Conservation (phyloP, 2,888 invertebrate species). For the Melanchra persicariae region DNA sequence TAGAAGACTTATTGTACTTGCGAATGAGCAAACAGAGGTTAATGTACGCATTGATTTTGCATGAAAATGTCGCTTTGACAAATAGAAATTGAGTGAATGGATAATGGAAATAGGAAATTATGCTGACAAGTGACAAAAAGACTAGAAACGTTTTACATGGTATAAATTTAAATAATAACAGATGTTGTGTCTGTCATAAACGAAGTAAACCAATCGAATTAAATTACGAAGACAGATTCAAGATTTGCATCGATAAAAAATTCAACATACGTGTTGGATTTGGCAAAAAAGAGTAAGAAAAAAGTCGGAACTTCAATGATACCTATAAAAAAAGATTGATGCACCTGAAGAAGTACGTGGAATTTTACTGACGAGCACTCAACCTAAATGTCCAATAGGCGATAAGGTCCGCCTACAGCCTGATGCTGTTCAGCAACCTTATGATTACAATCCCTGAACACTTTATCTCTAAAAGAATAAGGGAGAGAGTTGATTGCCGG, state of each 20-base stretch:
- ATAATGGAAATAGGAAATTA: conserved; percentile 51
- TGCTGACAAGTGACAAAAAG: conserved; percentile 19
- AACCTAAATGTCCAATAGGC: conserved; percentile 84
- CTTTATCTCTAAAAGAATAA: conserved; percentile 67
- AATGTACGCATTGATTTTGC: conserved; percentile 67
- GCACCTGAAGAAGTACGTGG: conserved; percentile 61
- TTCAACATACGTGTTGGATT: conserved; percentile 8
- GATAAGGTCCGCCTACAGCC: conserved; percentile 82
- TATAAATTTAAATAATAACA: conserved; percentile 31
- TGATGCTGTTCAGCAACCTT: conserved; percentile 62
- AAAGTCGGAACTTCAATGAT: conserved; percentile 46
- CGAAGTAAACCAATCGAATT: conserved; percentile 20
- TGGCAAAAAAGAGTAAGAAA: conserved; percentile 32
- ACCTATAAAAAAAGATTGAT: conserved; percentile 64
- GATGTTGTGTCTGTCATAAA: conserved; percentile 5
- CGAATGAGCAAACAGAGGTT: conserved; percentile 65
- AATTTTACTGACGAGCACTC: conserved; percentile 75
- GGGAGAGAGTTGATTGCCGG: conserved; percentile 65
- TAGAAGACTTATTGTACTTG: conserved; percentile 67
- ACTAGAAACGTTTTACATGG: conserved; percentile 8
- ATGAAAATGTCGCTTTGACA: conserved; percentile 56
- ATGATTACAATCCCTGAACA: conserved; percentile 41
- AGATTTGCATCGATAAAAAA: conserved; percentile 31
- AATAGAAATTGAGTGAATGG: conserved; percentile 48
- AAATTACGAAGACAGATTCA: conserved; percentile 10